Conservation (phyloP, 2,797 vertebrate genomes). For the Pantherophis vulpinus region DNA sequence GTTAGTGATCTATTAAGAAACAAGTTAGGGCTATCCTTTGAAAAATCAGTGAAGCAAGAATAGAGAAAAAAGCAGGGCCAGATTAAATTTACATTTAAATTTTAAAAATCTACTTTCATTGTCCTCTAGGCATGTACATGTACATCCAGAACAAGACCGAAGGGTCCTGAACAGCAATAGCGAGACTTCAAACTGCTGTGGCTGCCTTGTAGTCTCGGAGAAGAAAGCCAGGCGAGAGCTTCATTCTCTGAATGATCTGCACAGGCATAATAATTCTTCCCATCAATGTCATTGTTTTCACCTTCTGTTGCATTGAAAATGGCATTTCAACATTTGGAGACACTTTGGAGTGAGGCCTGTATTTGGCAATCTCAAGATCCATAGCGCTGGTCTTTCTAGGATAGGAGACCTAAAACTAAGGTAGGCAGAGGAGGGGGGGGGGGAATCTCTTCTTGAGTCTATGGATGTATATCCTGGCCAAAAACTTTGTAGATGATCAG, state of each 20-base stretch:
- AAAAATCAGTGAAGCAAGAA: not conserved
- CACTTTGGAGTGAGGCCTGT: not conserved
- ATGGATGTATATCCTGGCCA: not conserved
- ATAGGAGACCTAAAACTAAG: not conserved
- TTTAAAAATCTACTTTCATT: not conserved
- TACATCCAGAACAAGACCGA: not conserved
- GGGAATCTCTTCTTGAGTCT: not conserved
- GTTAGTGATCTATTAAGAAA: not conserved
- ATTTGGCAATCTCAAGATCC: not conserved
- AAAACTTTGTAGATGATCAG: not conserved
- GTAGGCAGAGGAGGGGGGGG: not conserved
- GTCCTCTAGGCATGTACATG: not conserved
- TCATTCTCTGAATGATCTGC: not conserved
- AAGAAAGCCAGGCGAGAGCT: not conserved
- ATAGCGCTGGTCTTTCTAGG: not conserved
- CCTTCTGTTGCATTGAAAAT: not conserved
- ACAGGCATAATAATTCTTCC: not conserved
- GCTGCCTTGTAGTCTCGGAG: not conserved
- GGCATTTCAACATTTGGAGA: not conserved
- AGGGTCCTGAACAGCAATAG: not conserved
- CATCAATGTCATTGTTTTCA: slow-evolving; percentile 11
- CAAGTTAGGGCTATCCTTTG: not conserved
- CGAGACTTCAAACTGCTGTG: not conserved
- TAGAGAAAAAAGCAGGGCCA: not conserved
- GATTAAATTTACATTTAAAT: not conserved